phyloP scores from a whole-genome alignment of 2,888 invertebrate species.

The Galerucella nymphaeae region DNA sequence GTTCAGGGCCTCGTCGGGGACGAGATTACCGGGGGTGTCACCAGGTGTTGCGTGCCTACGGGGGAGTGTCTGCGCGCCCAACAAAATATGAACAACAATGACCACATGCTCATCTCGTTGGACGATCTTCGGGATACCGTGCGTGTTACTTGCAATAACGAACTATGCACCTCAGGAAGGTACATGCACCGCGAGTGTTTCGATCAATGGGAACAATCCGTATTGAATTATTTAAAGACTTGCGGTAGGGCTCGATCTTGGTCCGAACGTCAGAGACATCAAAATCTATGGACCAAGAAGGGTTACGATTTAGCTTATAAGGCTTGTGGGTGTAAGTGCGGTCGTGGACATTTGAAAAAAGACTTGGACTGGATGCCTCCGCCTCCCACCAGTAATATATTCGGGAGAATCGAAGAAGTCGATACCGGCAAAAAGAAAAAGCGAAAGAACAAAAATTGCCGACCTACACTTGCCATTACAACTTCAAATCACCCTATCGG shows the following conservation, averaged over 20 bases:
- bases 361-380: constrained; percentile 92
- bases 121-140: constrained; percentile 84
- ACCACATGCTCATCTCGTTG: constrained; percentile 69
- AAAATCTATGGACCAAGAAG: constrained; percentile 98
- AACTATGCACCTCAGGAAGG: constrained; percentile 86
- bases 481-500: constrained; percentile 62
- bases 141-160: constrained; percentile 94
- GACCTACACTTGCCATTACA: constrained; percentile 71
- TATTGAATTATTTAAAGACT: constrained; percentile 88
- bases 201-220: constrained; percentile 91
- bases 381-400: constrained; percentile 67
- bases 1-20: constrained; percentile 62
- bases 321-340: constrained; percentile 94
- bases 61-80: constrained; percentile 82
- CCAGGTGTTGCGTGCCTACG: constrained; percentile 83
- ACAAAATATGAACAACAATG: constrained; percentile 62
- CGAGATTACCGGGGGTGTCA: constrained; percentile 62
- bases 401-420: constrained; percentile 68
- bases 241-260: constrained; percentile 93
- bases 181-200: constrained; percentile 98
- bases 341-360: constrained; percentile 92
- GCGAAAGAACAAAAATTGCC: constrained; percentile 73
- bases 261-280: constrained; percentile 93
- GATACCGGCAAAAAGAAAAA: constrained; percentile 68
- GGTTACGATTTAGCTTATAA: constrained; percentile 97